Percentiles rank a stretch among this genome's conserved stretches.
phyloP scores from a whole-genome alignment of 2,113 vertebrate genomes.

The Uropsilus gracilis region DNA sequence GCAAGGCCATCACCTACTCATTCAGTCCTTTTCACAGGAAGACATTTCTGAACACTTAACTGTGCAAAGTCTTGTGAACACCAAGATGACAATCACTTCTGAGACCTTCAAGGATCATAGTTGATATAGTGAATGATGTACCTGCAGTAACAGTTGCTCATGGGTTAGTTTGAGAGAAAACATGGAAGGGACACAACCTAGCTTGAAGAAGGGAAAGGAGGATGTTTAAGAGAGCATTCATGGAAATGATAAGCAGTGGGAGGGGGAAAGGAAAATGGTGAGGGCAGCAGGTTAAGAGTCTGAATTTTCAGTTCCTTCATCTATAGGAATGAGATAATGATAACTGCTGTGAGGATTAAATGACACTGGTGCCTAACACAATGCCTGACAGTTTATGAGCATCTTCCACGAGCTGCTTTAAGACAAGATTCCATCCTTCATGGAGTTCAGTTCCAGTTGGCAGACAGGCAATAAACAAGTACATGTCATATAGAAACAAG shows the following conservation, averaged over 20 bases:
- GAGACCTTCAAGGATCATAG: not conserved
- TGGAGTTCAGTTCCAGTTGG: not conserved
- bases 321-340: not conserved
- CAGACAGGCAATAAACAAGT: not conserved
- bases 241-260: not conserved
- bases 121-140: not conserved
- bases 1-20: not conserved
- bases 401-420: not conserved
- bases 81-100: not conserved
- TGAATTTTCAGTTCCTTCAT: not conserved
- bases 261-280: not conserved
- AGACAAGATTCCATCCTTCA: not conserved
- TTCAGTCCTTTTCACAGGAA: not conserved
- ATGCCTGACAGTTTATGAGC: not conserved
- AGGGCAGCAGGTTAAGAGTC: not conserved
- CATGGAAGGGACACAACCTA: not conserved
- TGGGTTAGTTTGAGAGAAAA: slow-evolving; percentile 28
- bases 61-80: not conserved
- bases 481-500: not conserved
- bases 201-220: not conserved
- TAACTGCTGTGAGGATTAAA: not conserved
- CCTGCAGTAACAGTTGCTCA: not conserved
- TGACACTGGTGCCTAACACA: not conserved
- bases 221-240: not conserved
- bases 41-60: not conserved